Evolutionary conservation across 30 jellyfish, hydroid and myxozoan genomes (phyloP).

Genomic region (Aurelia sp.): DNA sequence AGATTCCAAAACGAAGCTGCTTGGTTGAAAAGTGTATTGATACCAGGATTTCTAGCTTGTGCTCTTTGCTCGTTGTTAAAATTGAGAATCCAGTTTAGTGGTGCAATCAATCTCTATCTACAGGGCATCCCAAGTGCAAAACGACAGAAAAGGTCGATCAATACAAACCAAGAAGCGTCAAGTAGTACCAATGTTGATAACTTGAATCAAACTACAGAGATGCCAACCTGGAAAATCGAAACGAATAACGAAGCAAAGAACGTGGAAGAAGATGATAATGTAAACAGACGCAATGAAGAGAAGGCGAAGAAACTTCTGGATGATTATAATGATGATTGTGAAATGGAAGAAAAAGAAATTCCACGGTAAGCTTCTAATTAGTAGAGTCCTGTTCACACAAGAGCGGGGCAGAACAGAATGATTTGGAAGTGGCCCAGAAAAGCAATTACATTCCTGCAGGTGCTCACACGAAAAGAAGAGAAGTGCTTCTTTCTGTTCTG

Average conservation of each 20-base stretch:
- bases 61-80: too few relatives aligned
- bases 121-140: constrained; percentile 59
- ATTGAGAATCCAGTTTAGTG: neutral
- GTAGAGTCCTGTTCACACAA: too few relatives aligned
- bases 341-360: neutral
- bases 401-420: too few relatives aligned
- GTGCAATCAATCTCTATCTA: neutral
- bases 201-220: too few relatives aligned
- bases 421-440: too few relatives aligned
- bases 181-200: too few relatives aligned
- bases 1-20: too few relatives aligned
- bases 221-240: constrained; percentile 74
- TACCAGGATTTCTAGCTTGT: too few relatives aligned
- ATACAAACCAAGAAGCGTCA: neutral
- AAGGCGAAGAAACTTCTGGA: neutral
- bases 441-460: too few relatives aligned
- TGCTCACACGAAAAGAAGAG: too few relatives aligned
- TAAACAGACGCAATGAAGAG: neutral
- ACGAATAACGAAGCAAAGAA: neutral
- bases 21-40: too few relatives aligned
- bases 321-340: neutral
- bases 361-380: neutral
- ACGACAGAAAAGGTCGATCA: constrained; percentile 8
- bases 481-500: too few relatives aligned
- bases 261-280: neutral